Evolutionary conservation across 2,797 vertebrate genomes (phyloP), one percentile per base, ranked within the genome.

Genomic region (Myiothlypis chrysogaster): DNA sequence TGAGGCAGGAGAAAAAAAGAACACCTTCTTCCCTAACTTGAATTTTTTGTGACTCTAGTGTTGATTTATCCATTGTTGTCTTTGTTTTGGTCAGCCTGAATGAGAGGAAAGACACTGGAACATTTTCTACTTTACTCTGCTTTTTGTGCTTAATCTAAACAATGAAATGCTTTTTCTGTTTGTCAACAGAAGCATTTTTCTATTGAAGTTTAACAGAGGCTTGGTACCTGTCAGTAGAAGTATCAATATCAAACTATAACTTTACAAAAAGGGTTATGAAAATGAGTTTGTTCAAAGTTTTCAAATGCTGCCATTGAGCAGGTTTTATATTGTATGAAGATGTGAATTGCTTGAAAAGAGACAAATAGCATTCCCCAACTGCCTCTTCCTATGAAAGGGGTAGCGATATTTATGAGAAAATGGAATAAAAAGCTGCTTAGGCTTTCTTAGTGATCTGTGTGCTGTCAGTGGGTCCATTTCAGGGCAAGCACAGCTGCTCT

Each of bases 21-120:
- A 39, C 27, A 4, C 2, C 20, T 68, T 72, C 4, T 60, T 49
- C 20, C 7, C 8, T 30, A 8, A 9, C 2, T 30, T 27, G 5
- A 8, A 8, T 6, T 47, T 12, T n/a, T 41, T 65, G 15, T 27
- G 1, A 46, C 22, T 55, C 10, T 61, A 55, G 13, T 1, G 0
- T 56, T 87, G 27, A 25, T 81, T 94, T 73, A 17, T 53, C 39
- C 12, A 3, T 60, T 66, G 12, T 50, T 81, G 35, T 61, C 34
- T 16, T 41, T 70, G 15, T 81, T 92, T 49, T 64, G 35, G 13
- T 81, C 34, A 52, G 20, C 25, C 15, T 2, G 8, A 63, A 44
- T 52, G 21, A 70, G 39, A 20, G 18, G 34, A 70, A 32, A 24
- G 23, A 59, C 3, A 8, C 2, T 32, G 25, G 10, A 25, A 4